A percentile compares a stretch with the other conserved stretches of the same genome.
Conservation (phyloP, 2,888 invertebrate species). For the Hybos culiciformis region DNA sequence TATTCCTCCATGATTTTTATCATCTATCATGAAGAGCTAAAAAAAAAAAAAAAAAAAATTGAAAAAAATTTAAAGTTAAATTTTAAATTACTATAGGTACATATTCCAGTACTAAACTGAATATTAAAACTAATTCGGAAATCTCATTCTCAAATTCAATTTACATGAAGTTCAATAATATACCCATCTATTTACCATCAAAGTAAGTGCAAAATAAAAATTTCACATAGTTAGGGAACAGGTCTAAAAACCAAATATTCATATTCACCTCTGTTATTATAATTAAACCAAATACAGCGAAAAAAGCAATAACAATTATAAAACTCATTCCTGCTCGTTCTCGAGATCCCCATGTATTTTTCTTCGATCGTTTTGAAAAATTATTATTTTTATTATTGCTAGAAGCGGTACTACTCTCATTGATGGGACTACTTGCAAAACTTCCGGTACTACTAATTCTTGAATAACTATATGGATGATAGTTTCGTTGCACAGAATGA, state of each 20-base stretch:
- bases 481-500: not conserved
- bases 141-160: no score
- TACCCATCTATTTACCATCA: not conserved
- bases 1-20: conserved; percentile 42
- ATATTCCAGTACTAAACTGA: no score
- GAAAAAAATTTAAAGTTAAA: not conserved
- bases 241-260: not conserved
- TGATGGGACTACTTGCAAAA: not conserved
- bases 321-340: conserved; percentile 81
- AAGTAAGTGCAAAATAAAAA: not conserved
- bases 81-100: not conserved
- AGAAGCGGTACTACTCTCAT: not conserved
- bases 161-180: no score
- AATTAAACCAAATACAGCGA: conserved; percentile 76
- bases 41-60: conserved; percentile 2
- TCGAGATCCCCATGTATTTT: conserved; percentile 36
- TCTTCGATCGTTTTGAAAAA: conserved; percentile 28
- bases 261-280: conserved; percentile 66
- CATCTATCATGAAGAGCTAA: conserved; percentile 39
- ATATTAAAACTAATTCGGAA: no score
- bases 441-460: not conserved
- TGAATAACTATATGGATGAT: not conserved
- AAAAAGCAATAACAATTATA: conserved; percentile 81
- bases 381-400: not conserved
- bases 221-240: not conserved